These are phyloP conservation scores for Dicrostonyx torquatus DNA, from an alignment of 2,797 vertebrate species.

Conservation along the genomic window DNA sequence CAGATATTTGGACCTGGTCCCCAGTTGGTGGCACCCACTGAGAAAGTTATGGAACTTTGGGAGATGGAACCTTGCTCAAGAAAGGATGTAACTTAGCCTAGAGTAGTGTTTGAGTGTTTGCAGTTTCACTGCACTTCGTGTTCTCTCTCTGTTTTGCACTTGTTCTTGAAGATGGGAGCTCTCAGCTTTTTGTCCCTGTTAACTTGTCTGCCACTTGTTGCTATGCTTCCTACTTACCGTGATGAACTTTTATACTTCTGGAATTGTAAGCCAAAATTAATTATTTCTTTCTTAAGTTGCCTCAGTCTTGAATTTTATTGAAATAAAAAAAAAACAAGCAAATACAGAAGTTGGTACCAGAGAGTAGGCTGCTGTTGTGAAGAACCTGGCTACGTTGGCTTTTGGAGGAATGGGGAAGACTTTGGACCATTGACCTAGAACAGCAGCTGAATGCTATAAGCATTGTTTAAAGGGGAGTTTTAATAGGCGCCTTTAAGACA, in stretches of 20 bases:
- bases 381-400: background rate
- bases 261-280: background rate
- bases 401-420: background rate
- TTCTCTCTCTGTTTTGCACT: background rate
- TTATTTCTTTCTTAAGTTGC: background rate
- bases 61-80: background rate
- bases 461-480: background rate
- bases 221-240: background rate
- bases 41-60: background rate
- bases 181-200: background rate
- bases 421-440: background rate
- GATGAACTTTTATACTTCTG: background rate
- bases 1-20: background rate
- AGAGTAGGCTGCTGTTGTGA: background rate
- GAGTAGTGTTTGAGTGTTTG: background rate
- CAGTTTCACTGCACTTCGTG: background rate
- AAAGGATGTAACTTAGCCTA: background rate
- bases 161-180: background rate
- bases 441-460: background rate
- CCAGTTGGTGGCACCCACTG: background rate
- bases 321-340: background rate
- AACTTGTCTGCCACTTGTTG: background rate
- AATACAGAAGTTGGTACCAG: background rate
- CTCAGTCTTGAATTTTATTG: background rate
- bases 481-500: background rate